Base-by-base conservation (phyloP, 1,140 invertebrate genomes). In the Lepidurus arcticus region DNA sequence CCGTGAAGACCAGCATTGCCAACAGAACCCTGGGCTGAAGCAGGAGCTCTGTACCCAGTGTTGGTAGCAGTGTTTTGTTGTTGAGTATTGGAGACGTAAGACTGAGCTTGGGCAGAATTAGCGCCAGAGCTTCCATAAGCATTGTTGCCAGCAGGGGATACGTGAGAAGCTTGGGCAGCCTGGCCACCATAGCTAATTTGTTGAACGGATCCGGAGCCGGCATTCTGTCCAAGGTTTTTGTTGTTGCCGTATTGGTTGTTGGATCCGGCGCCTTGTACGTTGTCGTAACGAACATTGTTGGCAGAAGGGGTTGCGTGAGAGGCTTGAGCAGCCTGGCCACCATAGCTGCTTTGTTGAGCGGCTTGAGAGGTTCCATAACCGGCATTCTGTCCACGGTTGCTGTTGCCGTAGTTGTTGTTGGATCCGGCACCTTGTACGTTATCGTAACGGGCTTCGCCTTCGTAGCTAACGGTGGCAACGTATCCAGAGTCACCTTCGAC, bases 401-500 rank as follows among this genome's bases (percentile, higher is more conserved):
- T 34, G 42, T 75, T 75, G 44, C 44, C 74, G 6, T 34, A 44
- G 7, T 8, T 3, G 8, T 34, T 44, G 74, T 21, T 42, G n/a
- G 73, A 21, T 21, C 24, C n/a, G 10, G 42, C 24, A 8, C 42
- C 21, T 21, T 44, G 44, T n/a, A 42, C 44, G 74, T 75, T 75
- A 9, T 44, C 74, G 74, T 42, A 44, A 26, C 74, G 74, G 11
- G 44, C 74, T 42, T 75, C 44, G 16, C 42, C 21, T 44, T 42
- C 74, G 74, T 75, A 75, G 74, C 42, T 7, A 44, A 75, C 74
- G 4, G 21, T 34, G 11, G 74, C 74, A 16, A 75, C 16, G n/a
- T 75, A 75, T n/a, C 74, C 74, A 7, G 74, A 75, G 24, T 75
- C 74, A 16, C 74, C 74, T 42, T 81, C 78, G 8, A 81, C 82